Conservation (phyloP, 2,113 vertebrate species). For the Mixornis gularis region DNA sequence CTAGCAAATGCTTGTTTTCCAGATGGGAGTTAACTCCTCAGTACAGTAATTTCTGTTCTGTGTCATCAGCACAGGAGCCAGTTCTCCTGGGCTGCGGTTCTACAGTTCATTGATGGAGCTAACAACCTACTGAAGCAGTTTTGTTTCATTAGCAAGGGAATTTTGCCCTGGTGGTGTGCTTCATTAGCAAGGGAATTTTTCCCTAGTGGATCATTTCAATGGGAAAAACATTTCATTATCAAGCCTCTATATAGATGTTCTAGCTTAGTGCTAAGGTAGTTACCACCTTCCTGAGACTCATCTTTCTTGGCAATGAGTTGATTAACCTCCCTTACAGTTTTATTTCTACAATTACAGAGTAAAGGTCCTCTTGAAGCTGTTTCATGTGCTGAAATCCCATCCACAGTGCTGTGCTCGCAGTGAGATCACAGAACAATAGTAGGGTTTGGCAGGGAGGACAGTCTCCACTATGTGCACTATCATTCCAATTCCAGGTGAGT, state of each 20-base stretch:
- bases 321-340: background rate
- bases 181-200: slow-evolving; percentile 46
- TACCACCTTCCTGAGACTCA: background rate
- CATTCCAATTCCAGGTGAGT: background rate
- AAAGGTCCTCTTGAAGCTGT: background rate
- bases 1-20: background rate
- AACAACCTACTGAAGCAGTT: slow-evolving; percentile 29
- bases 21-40: background rate
- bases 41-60: background rate
- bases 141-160: slow-evolving; percentile 45
- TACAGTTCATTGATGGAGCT: background rate
- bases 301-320: background rate
- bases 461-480: background rate
- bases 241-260: background rate
- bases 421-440: background rate
- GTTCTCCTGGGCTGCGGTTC: background rate
- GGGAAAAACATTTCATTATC: slow-evolving; percentile 18
- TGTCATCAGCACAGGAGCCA: background rate
- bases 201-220: slow-evolving; percentile 18
- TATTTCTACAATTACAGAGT: background rate
- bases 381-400: background rate
- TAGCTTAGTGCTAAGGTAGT: slow-evolving; percentile 3
- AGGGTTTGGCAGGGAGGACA: background rate
- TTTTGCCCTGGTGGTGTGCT: slow-evolving; percentile 22
- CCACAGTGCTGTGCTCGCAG: background rate